phyloP scores from a whole-genome alignment of 2,113 vertebrate species.

The Blennius ocellaris region DNA sequence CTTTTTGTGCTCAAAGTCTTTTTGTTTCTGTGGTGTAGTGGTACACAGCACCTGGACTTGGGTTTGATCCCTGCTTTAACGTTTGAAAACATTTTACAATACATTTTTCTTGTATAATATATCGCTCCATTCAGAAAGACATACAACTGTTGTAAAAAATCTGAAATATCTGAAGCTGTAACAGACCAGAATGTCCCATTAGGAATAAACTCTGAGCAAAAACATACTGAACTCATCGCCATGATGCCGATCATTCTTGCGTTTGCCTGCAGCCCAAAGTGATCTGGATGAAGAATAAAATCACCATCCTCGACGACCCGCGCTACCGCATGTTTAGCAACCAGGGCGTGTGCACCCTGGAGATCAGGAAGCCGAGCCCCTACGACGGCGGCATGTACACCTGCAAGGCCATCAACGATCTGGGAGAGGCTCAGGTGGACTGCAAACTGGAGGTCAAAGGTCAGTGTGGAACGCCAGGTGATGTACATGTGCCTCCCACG shows the following conservation, averaged over 20 bases:
- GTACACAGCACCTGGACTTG: no score
- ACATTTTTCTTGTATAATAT: no score
- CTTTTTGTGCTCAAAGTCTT: no score
- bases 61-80: no score
- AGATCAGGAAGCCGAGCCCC: conserved; percentile 97
- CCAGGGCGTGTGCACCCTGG: conserved; percentile 96
- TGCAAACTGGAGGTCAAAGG: conserved; percentile 99
- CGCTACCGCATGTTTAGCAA: conserved; percentile 97
- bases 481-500: neutral
- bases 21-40: no score
- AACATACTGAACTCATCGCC: neutral
- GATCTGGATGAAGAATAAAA: conserved; percentile 98
- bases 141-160: no score
- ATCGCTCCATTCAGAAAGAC: no score
- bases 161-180: no score
- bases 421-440: conserved; percentile 93
- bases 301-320: conserved; percentile 91
- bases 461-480: conserved; percentile 73
- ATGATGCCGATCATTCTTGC: neutral
- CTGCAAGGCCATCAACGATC: conserved; percentile 92
- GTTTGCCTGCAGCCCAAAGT: conserved; percentile 89
- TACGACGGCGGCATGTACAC: conserved; percentile 93
- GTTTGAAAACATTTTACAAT: no score
- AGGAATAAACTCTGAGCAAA: neutral
- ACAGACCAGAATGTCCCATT: no score